phyloP scores from a whole-genome alignment of 2,113 vertebrate species.

The Xyrauchen texanus region DNA sequence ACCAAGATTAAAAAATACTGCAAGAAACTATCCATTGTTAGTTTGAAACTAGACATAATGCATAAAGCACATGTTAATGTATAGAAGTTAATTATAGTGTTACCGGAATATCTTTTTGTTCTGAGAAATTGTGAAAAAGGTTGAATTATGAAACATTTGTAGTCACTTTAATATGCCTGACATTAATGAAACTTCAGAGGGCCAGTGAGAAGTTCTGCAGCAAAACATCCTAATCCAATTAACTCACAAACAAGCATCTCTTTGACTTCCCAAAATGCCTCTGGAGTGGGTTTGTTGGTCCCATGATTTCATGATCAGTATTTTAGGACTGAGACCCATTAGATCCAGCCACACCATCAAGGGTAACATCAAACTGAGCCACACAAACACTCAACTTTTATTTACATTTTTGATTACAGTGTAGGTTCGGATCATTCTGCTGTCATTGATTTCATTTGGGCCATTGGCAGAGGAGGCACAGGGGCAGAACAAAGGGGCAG shows the following conservation, averaged over 20 bases:
- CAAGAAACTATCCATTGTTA: too few relatives aligned
- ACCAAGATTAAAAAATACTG: too few relatives aligned
- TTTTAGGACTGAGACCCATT: not conserved
- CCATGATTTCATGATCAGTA: slow-evolving; percentile 1
- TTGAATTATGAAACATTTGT: too few relatives aligned
- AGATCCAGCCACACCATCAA: not conserved
- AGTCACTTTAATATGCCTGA: not conserved
- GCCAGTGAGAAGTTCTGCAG: not conserved
- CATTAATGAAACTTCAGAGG: not conserved
- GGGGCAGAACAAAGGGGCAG: not conserved
- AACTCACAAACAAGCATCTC: not conserved
- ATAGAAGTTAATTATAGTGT: too few relatives aligned
- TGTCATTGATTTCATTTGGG: not conserved
- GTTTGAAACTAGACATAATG: too few relatives aligned
- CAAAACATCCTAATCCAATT: not conserved
- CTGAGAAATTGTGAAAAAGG: too few relatives aligned
- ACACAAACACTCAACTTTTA: too few relatives aligned
- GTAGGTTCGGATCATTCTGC: too few relatives aligned
- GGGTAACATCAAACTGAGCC: too few relatives aligned
- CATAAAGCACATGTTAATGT: too few relatives aligned
- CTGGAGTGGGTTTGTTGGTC: not conserved
- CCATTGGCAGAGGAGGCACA: not conserved
- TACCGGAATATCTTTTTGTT: too few relatives aligned
- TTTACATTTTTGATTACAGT: too few relatives aligned
- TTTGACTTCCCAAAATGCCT: slow-evolving; percentile 19